Conservation (phyloP, 2,888 invertebrate species). For the Syrphus vitripennis region DNA sequence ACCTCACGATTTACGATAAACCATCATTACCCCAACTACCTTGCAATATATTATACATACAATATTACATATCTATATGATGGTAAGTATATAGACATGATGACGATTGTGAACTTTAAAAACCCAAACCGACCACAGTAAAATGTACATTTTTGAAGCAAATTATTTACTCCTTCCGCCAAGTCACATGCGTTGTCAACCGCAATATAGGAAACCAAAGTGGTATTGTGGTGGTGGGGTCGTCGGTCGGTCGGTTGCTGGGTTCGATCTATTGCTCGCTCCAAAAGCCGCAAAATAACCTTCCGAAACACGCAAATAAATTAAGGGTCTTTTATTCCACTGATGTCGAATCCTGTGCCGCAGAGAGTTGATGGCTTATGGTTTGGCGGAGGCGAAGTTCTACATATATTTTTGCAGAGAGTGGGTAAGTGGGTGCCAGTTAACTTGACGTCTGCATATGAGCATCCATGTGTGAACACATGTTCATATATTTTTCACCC, state of each 20-base stretch:
- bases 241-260: constrained; percentile 25
- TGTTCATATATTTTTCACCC: constrained; percentile 66
- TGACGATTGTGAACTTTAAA: constrained; percentile 57
- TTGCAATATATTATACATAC: background rate
- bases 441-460: constrained; percentile 67
- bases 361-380: background rate
- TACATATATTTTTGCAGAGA: background rate
- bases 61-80: background rate
- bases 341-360: background rate
- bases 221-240: constrained; percentile 42
- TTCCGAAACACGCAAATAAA: constrained; percentile 72
- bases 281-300: constrained; percentile 71
- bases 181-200: constrained; percentile 72
- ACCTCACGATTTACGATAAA: constrained; percentile 13
- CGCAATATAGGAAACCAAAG: constrained; percentile 72
- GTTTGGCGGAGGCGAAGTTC: background rate
- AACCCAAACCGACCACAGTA: constrained; percentile 31
- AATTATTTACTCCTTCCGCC: constrained; percentile 73
- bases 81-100: background rate
- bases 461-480: constrained; percentile 72
- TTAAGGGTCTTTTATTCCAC: constrained; percentile 60
- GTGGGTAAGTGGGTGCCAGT: constrained; percentile 64
- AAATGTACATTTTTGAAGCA: constrained; percentile 36
- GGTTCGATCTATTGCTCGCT: constrained; percentile 53
- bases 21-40: background rate